Evolutionary conservation across 2,888 invertebrate species (phyloP).

Genomic region (Athetis lepigone): DNA sequence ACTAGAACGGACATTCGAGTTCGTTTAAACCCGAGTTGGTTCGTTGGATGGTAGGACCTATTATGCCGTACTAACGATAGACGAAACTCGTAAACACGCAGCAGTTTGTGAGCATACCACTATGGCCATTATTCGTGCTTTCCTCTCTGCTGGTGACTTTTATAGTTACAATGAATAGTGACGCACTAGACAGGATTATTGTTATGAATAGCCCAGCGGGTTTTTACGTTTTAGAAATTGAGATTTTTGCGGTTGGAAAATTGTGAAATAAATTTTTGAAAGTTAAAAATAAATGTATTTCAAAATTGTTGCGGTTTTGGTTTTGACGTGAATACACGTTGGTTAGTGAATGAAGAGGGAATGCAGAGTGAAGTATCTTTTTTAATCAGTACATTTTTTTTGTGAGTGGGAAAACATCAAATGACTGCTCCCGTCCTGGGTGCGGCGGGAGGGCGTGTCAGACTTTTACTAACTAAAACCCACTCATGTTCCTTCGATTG

Average conservation of each 20-base stretch:
- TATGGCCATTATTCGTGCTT: slow-evolving; percentile 44
- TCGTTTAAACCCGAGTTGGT: too few species aligned
- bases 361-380: too few species aligned
- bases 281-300: neutral
- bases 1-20: too few species aligned
- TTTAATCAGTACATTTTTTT: too few species aligned
- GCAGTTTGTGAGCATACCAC: slow-evolving; percentile 49
- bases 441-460: too few species aligned
- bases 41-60: too few species aligned
- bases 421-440: too few species aligned
- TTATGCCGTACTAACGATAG: neutral
- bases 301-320: neutral
- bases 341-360: too few species aligned
- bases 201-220: slow-evolving; percentile 43
- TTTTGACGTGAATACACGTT: neutral
- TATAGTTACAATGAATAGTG: slow-evolving; percentile 60
- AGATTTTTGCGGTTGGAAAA: slow-evolving; percentile 18
- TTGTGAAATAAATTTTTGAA: slow-evolving; percentile 21
- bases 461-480: too few species aligned
- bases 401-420: too few species aligned
- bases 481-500: too few species aligned
- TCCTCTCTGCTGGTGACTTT: slow-evolving; percentile 57
- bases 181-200: slow-evolving; percentile 52
- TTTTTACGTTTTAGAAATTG: slow-evolving; percentile 36
- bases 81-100: slow-evolving; percentile 19